These are phyloP conservation scores for Stenurella melanura DNA, from an alignment of 2,888 invertebrate species.

Conservation along the genomic window DNA sequence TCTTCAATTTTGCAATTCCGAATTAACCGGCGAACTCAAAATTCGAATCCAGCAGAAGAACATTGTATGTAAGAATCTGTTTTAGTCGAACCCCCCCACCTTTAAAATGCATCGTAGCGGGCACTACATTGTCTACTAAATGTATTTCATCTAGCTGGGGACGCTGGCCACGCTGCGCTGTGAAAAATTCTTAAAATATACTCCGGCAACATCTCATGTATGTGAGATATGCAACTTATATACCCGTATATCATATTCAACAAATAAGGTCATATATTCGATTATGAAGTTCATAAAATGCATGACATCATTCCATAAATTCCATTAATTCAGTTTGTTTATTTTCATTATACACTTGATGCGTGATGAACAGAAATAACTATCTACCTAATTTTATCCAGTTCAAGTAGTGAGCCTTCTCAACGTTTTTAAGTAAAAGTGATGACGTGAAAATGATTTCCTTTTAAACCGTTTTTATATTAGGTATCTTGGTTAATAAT, in stretches of 20 bases:
- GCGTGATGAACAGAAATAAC: constrained; percentile 1
- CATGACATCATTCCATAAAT: constrained; percentile 31
- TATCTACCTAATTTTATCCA: neutral
- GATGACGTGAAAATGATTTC: neutral
- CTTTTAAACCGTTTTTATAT: neutral
- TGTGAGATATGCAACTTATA: too few species aligned
- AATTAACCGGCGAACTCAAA: too few species aligned
- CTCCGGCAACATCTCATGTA: too few species aligned
- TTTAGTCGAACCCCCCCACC: too few species aligned
- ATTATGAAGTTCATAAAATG: constrained; percentile 26
- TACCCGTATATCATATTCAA: neutral
- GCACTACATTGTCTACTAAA: too few species aligned
- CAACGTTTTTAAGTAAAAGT: neutral
- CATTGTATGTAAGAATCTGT: too few species aligned
- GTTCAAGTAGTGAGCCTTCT: neutral
- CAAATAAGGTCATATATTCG: constrained; percentile 26
- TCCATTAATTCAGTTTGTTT: constrained; percentile 29
- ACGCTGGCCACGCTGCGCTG: too few species aligned
- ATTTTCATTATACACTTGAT: constrained; percentile 22
- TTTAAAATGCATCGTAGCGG: too few species aligned
- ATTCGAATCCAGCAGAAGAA: too few species aligned
- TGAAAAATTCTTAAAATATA: too few species aligned
- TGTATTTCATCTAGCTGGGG: too few species aligned
- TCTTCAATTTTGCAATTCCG: too few species aligned
- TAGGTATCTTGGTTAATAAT: neutral